These are phyloP conservation scores for Perizoma affinitatum DNA, from an alignment of 2,888 invertebrate species.

Conservation along the genomic window DNA sequence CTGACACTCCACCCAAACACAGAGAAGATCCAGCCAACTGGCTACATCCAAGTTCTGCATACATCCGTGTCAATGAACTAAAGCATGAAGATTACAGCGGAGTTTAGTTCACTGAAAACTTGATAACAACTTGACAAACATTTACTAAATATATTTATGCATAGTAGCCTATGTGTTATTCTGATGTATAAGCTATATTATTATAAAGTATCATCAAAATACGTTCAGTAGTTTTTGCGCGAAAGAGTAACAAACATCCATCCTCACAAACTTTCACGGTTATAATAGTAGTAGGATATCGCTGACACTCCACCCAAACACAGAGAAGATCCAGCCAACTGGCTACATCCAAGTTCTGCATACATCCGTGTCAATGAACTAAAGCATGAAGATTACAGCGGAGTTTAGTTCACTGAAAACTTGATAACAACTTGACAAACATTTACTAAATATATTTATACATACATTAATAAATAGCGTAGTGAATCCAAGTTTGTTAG, in stretches of 20 bases:
- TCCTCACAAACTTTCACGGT: too few species aligned
- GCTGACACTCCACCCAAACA: neutral
- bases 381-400: neutral
- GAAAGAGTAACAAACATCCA: too few species aligned
- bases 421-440: neutral
- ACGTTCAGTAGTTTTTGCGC: too few species aligned
- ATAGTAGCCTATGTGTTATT: too few species aligned
- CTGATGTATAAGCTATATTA: too few species aligned
- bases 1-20: neutral
- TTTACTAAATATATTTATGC: too few species aligned
- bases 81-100: neutral
- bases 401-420: neutral
- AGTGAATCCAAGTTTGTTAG: too few species aligned
- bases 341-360: neutral
- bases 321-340: neutral
- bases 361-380: neutral
- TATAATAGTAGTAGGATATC: neutral
- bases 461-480: too few species aligned
- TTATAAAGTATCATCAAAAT: too few species aligned
- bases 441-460: too few species aligned
- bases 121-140: neutral
- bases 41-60: neutral
- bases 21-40: neutral
- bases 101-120: neutral
- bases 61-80: neutral